Percentiles rank a stretch among this genome's conserved stretches.
These are phyloP conservation scores for Pollenia griseotomentosa DNA, from an alignment of 2,888 invertebrate genomes.

Conservation along the genomic window DNA sequence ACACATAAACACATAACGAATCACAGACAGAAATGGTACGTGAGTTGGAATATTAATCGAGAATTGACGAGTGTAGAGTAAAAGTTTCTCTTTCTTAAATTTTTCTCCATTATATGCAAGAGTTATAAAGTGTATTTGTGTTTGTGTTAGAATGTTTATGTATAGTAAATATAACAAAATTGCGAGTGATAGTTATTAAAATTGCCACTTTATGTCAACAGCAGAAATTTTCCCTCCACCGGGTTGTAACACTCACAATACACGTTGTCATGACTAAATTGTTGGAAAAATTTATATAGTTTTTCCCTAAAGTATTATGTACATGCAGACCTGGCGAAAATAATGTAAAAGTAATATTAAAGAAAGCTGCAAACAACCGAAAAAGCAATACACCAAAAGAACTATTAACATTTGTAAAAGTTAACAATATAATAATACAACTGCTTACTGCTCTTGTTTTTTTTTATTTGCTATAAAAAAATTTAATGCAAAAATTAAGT, in stretches of 20 bases:
- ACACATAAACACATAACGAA: constrained; percentile 36
- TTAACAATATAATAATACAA: not conserved
- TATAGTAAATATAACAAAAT: not conserved
- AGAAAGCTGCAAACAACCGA: not conserved
- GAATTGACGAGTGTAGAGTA: constrained; percentile 78
- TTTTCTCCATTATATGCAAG: constrained; percentile 15
- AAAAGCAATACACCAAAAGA: not conserved
- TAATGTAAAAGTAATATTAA: not conserved
- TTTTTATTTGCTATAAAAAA: not conserved
- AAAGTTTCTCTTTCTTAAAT: constrained; percentile 21
- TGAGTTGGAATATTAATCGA: constrained; percentile 82
- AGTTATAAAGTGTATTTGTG: not conserved
- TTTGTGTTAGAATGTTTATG: not conserved
- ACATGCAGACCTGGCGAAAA: not conserved
- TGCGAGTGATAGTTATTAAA: constrained; percentile 77
- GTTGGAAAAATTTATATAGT: not conserved
- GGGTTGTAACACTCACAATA: constrained; percentile 13
- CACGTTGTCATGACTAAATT: not conserved
- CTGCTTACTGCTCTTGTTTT: not conserved
- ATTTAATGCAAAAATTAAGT: not conserved
- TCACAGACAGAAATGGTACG: constrained; percentile 80
- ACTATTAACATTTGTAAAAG: not conserved
- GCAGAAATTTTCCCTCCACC: constrained; percentile 51
- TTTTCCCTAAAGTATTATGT: not conserved
- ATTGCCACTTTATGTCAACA: constrained; percentile 81